Base-by-base conservation (phyloP, 1,140 invertebrate species). In the Helicoverpa zea region DNA sequence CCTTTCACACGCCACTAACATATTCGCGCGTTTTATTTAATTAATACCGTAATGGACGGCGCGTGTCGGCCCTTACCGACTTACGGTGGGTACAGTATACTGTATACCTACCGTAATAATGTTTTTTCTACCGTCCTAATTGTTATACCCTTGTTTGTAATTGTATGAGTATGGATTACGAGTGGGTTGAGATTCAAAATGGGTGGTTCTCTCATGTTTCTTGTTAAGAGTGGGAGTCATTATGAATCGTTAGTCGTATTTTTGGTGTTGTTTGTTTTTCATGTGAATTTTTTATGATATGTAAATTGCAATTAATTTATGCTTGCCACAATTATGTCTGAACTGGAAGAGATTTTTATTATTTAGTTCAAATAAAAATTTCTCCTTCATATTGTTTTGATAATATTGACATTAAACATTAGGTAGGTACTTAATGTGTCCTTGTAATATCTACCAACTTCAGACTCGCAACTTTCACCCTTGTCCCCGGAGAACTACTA, bases 21-120 rank as follows among this genome's bases (percentile, higher is more conserved):
- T 82, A 81, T 81, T 81, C 75, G 82, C 70, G 68, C 79, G 73
- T 84, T 83, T 86, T 83, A 86, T 87, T 84, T 84, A 88, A 87
- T 88, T 86, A 88, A 76, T 68, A 35, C 59, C 54, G 76, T 88
- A 88, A 88, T 87, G 87, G 87, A 78, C 47, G 81, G 66, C 85
- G 83, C 87, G 87, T 86, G 87, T 56, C 84, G 49, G 68, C 66
- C 77, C 72, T 56, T 18, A 56, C 64, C 16, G 47, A 30, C 72
- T 74, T 79, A 29, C 18, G 52, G 16, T 54, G 16, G 11, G 18
- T 12, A 70, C 47, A 64, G 66, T 59, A 78, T 23, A 78, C 54
- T 56, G 14, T 23, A 66, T 63, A 72, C 59, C 30, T 16, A 10
- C 12, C 18, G 66, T 29, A 52, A 54, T n/a, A n/a, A 29, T 30